These are phyloP conservation scores for Melanostigma gelatinosum DNA, from an alignment of 2,113 vertebrate species.

Conservation along the genomic window DNA sequence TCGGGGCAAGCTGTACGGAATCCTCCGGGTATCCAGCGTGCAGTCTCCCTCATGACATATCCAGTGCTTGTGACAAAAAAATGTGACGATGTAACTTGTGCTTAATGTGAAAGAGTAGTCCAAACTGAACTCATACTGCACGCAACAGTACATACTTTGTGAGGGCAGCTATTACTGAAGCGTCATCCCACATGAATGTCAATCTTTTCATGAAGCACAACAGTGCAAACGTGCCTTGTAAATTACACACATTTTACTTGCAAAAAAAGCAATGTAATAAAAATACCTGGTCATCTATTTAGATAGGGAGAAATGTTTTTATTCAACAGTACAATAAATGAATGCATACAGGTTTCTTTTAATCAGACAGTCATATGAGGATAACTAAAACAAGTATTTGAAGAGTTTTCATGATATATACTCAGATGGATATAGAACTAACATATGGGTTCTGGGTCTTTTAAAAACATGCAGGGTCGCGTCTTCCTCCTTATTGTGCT, in stretches of 20 bases:
- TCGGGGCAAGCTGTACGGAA: constrained; percentile 61
- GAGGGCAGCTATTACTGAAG: neutral
- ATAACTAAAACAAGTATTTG: constrained; percentile 68
- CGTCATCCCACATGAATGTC: neutral
- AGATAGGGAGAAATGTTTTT: constrained; percentile 73
- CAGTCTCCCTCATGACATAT: constrained; percentile 44
- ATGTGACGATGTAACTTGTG: neutral
- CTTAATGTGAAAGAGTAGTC: neutral
- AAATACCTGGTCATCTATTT: neutral
- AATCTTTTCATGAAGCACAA: neutral
- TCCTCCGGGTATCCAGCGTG: constrained; percentile 51
- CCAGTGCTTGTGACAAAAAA: constrained; percentile 2
- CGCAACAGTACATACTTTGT: too few species aligned
- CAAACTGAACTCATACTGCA: too few species aligned
- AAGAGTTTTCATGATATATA: constrained; percentile 43
- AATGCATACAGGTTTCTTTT: constrained; percentile 78
- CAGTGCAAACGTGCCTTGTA: constrained; percentile 1
- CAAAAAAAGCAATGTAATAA: neutral
- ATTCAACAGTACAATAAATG: constrained; percentile 86
- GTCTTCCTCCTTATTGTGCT: constrained; percentile 68
- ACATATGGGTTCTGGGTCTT: constrained; percentile 37
- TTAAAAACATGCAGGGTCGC: constrained; percentile 72
- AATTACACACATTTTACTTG: neutral
- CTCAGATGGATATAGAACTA: constrained; percentile 66
- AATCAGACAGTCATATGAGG: constrained; percentile 67